Evolutionary conservation across 2,797 vertebrate species (phyloP).

Genomic region (Acridotheres tristis): DNA sequence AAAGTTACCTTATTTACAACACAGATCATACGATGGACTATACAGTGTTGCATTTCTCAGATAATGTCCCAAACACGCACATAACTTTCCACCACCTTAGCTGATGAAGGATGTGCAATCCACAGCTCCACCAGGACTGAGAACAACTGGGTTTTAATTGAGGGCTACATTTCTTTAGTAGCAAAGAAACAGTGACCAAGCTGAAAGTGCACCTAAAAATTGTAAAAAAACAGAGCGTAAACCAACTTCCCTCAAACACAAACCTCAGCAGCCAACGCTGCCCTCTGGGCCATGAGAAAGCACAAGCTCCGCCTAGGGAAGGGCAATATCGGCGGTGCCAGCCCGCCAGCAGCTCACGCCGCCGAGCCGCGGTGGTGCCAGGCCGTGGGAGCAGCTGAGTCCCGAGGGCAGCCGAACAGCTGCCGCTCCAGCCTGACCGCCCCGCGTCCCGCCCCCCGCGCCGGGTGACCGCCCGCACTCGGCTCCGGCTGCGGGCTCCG

Average conservation of each 20-base stretch:
- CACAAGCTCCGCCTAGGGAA: constrained; percentile 42
- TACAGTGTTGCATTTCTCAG: neutral
- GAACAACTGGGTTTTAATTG: neutral
- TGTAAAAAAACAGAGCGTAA: neutral
- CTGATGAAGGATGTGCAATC: fast-evolving
- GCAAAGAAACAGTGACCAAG: neutral
- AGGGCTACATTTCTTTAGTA: neutral
- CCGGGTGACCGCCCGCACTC: neutral
- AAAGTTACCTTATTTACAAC: neutral
- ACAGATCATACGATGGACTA: fast-evolving
- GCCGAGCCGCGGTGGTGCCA: neutral
- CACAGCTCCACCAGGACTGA: neutral
- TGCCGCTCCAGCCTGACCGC: neutral
- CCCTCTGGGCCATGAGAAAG: neutral
- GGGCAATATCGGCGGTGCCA: neutral
- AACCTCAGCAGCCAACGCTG: neutral
- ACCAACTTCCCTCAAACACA: neutral
- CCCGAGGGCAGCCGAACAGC: neutral
- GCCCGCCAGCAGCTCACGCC: neutral
- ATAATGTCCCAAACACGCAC: neutral
- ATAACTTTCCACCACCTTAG: neutral
- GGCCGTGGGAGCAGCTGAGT: neutral
- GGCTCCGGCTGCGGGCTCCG: neutral
- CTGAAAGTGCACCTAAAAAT: neutral
- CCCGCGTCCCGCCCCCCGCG: neutral